phyloP scores from a whole-genome alignment of 2,888 invertebrate genomes.

The Mimachlamys varia region DNA sequence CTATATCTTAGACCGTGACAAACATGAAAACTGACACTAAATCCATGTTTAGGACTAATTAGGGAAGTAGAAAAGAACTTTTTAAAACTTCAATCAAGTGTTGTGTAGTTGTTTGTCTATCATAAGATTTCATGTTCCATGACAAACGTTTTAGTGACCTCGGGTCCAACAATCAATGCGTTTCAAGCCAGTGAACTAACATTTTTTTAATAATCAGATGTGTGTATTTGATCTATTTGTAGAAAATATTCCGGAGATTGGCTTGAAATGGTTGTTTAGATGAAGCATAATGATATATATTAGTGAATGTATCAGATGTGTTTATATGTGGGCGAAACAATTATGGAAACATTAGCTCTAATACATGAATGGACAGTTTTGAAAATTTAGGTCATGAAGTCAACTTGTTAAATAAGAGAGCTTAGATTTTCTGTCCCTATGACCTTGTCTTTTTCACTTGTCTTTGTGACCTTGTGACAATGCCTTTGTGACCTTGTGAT shows the following conservation, averaged over 20 bases:
- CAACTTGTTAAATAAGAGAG: neutral
- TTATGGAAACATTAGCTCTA: too few relatives aligned
- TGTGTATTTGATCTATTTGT: too few relatives aligned
- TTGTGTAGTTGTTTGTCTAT: neutral
- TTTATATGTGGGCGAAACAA: neutral
- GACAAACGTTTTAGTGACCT: neutral
- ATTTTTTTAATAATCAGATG: neutral
- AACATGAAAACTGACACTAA: constrained; percentile 4
- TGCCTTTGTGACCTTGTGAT: neutral
- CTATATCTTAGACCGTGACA: neutral
- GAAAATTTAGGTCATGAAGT: constrained; percentile 24
- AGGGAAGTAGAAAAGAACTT: neutral
- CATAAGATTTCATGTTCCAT: neutral
- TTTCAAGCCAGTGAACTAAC: neutral
- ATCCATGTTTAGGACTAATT: constrained; percentile 24
- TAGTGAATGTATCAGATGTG: neutral
- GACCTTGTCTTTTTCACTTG: neutral
- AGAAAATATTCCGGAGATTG: neutral
- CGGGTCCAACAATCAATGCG: neutral
- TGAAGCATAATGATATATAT: neutral
- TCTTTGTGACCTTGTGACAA: too few relatives aligned
- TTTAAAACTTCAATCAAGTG: neutral
- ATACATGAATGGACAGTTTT: neutral
- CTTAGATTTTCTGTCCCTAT: neutral
- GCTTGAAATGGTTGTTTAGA: neutral